Conservation (phyloP, 2,888 invertebrate species). For the Amblyjoppa proteus region DNA sequence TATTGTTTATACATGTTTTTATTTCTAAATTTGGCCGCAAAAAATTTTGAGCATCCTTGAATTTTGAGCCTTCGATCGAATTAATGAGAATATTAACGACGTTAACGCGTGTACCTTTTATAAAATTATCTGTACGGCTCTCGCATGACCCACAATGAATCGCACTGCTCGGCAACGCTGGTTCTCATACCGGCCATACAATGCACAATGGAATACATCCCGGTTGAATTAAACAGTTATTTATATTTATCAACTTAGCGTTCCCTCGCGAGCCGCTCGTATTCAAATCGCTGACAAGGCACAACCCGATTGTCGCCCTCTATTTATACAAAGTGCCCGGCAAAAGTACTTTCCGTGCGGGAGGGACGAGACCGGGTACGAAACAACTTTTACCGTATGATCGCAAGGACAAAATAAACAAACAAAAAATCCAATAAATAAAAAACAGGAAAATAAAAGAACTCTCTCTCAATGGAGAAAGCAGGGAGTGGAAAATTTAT, state of each 20-base stretch:
- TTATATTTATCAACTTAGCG: constrained; percentile 72
- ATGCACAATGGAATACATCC: constrained; percentile 74
- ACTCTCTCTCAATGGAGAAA: not conserved
- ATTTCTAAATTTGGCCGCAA: not conserved
- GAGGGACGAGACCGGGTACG: not conserved
- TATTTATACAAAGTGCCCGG: constrained; percentile 7
- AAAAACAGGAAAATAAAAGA: not conserved
- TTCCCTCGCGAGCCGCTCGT: constrained; percentile 34
- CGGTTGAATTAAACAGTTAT: constrained; percentile 75
- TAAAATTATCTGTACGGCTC: constrained; percentile 51
- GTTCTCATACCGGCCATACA: constrained; percentile 62
- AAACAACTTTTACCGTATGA: not conserved
- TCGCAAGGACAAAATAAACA: not conserved
- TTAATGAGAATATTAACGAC: constrained; percentile 30
- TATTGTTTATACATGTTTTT: too few relatives aligned
- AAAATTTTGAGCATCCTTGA: not conserved
- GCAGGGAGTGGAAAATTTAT: not conserved
- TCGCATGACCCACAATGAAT: constrained; percentile 45
- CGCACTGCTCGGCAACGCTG: constrained; percentile 21
- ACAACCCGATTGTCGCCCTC: not conserved
- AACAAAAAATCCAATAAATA: not conserved
- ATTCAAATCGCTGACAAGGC: constrained; percentile 64
- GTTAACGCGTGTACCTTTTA: constrained; percentile 42
- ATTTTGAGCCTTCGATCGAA: not conserved
- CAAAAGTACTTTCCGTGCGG: not conserved